phyloP scores from a whole-genome alignment of 2,797 vertebrate species.

The Thunnus albacares region DNA sequence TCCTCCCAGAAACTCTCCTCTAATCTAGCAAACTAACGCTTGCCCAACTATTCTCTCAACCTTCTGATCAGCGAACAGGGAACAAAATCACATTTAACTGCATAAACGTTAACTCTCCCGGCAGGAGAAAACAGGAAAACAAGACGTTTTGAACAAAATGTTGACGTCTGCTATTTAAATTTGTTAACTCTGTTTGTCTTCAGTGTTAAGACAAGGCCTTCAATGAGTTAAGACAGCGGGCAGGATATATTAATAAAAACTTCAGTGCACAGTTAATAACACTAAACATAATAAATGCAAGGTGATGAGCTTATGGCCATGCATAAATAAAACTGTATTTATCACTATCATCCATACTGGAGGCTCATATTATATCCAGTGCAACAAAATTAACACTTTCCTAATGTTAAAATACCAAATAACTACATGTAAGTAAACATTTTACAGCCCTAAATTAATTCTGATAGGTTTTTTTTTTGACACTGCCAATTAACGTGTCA shows the following conservation, averaged over 20 bases:
- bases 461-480: neutral
- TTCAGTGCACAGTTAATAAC: too few species aligned
- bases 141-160: neutral
- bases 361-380: too few species aligned
- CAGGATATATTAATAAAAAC: too few species aligned
- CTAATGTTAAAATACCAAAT: too few species aligned
- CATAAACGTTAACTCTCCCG: neutral
- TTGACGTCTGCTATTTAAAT: too few species aligned
- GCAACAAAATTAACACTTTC: too few species aligned
- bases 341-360: too few species aligned
- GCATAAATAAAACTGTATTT: too few species aligned
- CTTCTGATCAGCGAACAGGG: slow-evolving; percentile 7
- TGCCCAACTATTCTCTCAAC: neutral
- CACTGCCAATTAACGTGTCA: neutral
- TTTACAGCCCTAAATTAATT: too few species aligned
- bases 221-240: neutral
- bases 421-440: too few species aligned
- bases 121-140: neutral
- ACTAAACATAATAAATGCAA: too few species aligned
- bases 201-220: neutral
- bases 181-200: neutral
- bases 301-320: too few species aligned
- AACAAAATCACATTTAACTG: slow-evolving; percentile 2
- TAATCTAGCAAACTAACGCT: slow-evolving; percentile 29
- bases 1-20: slow-evolving; percentile 30